These are phyloP conservation scores for Tragelaphus strepsiceros DNA, from an alignment of 2,113 vertebrate species.

Conservation along the genomic window DNA sequence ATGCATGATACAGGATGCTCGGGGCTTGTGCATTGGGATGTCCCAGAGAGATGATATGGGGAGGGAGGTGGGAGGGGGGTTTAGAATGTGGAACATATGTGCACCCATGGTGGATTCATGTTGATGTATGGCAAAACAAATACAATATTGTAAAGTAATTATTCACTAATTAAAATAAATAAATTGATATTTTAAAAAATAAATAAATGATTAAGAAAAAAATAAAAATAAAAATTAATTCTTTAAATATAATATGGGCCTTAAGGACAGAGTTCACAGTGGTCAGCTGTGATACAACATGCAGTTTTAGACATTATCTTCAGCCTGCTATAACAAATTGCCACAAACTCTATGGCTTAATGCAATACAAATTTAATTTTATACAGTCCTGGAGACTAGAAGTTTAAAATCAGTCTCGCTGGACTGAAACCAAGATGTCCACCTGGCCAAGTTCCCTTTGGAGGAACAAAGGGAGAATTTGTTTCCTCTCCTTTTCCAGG, in stretches of 20 bases:
- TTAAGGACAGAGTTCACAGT: neutral
- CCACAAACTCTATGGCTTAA: neutral
- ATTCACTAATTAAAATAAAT: no score
- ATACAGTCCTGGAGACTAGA: neutral
- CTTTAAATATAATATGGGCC: neutral
- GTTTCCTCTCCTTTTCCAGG: neutral
- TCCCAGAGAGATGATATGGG: no score
- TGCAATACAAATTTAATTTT: neutral
- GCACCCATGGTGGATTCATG: no score
- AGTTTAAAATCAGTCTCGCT: neutral
- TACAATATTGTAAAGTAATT: no score
- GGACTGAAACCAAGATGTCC: neutral
- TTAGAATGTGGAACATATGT: no score
- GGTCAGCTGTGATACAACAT: neutral
- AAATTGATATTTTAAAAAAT: no score
- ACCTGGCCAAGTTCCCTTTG: neutral
- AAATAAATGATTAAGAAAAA: no score
- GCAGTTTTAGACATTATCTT: neutral
- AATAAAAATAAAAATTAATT: neutral
- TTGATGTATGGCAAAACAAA: no score
- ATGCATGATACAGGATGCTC: no score
- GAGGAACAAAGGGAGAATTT: neutral
- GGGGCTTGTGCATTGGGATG: no score
- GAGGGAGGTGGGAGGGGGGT: no score
- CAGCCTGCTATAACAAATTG: neutral